A percentile compares a stretch with the other conserved stretches of the same genome.
These are phyloP conservation scores for Prosapia bicincta DNA, from an alignment of 2,888 invertebrate species.

Conservation along the genomic window DNA sequence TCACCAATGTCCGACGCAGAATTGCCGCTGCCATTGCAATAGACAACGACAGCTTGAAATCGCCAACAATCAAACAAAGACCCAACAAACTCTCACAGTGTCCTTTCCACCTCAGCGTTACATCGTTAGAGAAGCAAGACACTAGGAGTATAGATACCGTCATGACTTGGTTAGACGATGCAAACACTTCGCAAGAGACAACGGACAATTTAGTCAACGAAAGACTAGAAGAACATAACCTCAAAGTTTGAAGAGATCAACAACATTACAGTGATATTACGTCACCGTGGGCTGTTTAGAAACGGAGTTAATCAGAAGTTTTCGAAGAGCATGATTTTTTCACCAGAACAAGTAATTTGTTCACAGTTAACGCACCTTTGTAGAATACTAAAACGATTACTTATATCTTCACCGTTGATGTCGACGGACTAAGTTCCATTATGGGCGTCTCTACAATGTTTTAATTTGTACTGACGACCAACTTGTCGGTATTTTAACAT, in stretches of 20 bases:
- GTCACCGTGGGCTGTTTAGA: not conserved
- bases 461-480: too few species aligned
- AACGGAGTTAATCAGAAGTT: not conserved
- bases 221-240: slow-evolving; percentile 5
- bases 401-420: too few species aligned
- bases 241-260: not conserved
- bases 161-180: slow-evolving; percentile 20
- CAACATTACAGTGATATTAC: not conserved
- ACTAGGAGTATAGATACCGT: slow-evolving; percentile 22
- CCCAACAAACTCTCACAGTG: slow-evolving; percentile 15
- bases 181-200: not conserved
- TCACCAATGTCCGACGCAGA: slow-evolving; percentile 13
- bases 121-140: slow-evolving; percentile 26
- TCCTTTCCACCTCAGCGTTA: slow-evolving; percentile 30
- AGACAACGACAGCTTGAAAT: slow-evolving; percentile 4
- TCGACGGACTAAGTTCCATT: too few species aligned
- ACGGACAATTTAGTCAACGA: slow-evolving; percentile 17
- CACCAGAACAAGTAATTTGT: too few species aligned
- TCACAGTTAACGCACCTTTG: too few species aligned
- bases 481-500: too few species aligned
- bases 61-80: not conserved
- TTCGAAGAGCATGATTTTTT: too few species aligned
- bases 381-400: too few species aligned
- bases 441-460: too few species aligned
- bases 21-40: slow-evolving; percentile 10